phyloP scores from a whole-genome alignment of 2,888 invertebrate genomes.

The Noctua janthina region DNA sequence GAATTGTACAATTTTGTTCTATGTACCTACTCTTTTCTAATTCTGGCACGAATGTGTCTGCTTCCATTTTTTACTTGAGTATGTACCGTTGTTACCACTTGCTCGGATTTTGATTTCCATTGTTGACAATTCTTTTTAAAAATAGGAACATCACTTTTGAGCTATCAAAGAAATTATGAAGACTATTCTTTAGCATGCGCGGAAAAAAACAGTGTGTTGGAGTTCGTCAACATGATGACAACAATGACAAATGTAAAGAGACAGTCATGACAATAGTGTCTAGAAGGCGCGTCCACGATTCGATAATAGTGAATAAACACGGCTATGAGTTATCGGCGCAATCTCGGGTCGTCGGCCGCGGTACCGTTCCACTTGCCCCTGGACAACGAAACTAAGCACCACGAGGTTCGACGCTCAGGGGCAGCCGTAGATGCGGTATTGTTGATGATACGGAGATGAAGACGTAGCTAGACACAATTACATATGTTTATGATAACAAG shows the following conservation, averaged over 20 bases:
- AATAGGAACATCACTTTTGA: constrained; percentile 14
- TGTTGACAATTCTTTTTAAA: constrained; percentile 30
- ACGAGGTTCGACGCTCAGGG: constrained; percentile 61
- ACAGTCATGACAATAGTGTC: constrained; percentile 65
- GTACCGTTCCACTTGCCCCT: constrained; percentile 89
- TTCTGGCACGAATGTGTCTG: constrained; percentile 38
- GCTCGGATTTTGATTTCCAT: constrained; percentile 35
- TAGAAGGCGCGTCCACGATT: constrained; percentile 69
- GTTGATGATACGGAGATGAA: background rate
- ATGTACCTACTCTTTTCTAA: constrained; percentile 35
- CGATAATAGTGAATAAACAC: constrained; percentile 89
- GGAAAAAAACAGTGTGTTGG: constrained; percentile 46
- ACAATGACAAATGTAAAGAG: constrained; percentile 67
- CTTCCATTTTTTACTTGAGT: constrained; percentile 38
- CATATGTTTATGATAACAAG: background rate
- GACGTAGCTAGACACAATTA: background rate
- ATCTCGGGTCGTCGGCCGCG: constrained; percentile 89
- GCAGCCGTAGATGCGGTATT: constrained; percentile 75
- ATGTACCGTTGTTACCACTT: constrained; percentile 49
- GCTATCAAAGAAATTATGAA: constrained; percentile 41
- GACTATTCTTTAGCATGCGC: constrained; percentile 13
- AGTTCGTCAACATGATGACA: constrained; percentile 67
- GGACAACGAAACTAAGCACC: constrained; percentile 84
- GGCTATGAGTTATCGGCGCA: constrained; percentile 88
- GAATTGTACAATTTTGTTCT: constrained; percentile 30